phyloP scores from a whole-genome alignment of 2,888 invertebrate species.

The Caenorhabditis sp. region DNA sequence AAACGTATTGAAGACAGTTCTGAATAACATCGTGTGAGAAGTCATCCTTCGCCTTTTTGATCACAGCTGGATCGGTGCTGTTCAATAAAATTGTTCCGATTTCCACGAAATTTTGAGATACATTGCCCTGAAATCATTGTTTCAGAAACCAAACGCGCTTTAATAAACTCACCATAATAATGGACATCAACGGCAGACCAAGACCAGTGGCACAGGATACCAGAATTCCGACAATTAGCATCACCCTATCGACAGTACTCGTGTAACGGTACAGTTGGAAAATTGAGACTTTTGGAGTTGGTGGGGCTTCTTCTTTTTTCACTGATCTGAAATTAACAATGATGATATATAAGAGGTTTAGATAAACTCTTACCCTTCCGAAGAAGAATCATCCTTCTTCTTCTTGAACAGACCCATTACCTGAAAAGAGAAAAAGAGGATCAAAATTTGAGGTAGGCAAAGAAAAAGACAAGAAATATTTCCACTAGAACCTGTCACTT shows the following conservation, averaged over 20 bases:
- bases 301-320: conserved; percentile 41
- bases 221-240: conserved; percentile 74
- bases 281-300: conserved; percentile 69
- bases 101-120: conserved; percentile 74
- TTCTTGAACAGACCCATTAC: conserved; percentile 60
- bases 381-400: conserved; percentile 51
- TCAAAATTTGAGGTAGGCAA: not conserved
- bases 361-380: conserved; percentile 19
- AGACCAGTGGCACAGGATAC: conserved; percentile 77
- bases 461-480: not conserved
- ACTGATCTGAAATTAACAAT: conserved; percentile 7
- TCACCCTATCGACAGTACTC: conserved; percentile 66
- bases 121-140: conserved; percentile 71
- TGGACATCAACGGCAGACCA: conserved; percentile 78
- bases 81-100: conserved; percentile 48
- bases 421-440: conserved; percentile 20
- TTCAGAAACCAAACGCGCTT: too few species aligned
- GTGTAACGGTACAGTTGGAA: conserved; percentile 77
- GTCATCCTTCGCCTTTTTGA: conserved; percentile 49
- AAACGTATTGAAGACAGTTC: conserved; percentile 74
- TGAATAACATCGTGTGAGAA: conserved; percentile 70
- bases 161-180: conserved; percentile 82
- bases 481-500: too few species aligned
- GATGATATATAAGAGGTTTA: not conserved
- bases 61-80: conserved; percentile 25